These are phyloP conservation scores for Horisme vitalbata DNA, from an alignment of 2,888 invertebrate genomes.

Conservation along the genomic window DNA sequence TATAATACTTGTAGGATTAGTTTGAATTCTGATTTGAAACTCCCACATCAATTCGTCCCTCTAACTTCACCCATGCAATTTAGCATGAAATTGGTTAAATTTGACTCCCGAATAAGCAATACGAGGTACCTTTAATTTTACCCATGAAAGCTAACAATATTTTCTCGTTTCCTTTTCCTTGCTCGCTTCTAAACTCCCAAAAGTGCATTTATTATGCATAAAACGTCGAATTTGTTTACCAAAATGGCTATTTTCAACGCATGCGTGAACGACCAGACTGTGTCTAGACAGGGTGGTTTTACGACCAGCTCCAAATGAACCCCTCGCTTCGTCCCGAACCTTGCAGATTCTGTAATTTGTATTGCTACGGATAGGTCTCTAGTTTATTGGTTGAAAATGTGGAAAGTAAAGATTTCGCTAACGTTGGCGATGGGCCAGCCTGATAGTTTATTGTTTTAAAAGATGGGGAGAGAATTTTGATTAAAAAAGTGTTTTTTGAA, in stretches of 20 bases:
- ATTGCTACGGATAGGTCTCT: slow-evolving; percentile 33
- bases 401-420: slow-evolving; percentile 50
- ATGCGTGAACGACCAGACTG: slow-evolving; percentile 58
- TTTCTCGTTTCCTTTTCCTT: neutral
- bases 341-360: slow-evolving; percentile 20
- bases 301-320: slow-evolving; percentile 41
- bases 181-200: slow-evolving; percentile 25
- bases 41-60: too few relatives aligned
- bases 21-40: too few relatives aligned
- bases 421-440: slow-evolving; percentile 53
- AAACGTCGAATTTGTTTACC: slow-evolving; percentile 38
- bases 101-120: neutral
- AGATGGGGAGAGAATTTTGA: neutral
- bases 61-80: too few relatives aligned
- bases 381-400: slow-evolving; percentile 24
- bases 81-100: neutral
- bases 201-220: slow-evolving; percentile 35
- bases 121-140: too few relatives aligned
- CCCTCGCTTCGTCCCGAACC: slow-evolving; percentile 22
- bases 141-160: neutral
- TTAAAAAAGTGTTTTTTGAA: neutral
- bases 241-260: slow-evolving; percentile 41
- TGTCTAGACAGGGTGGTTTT: slow-evolving; percentile 68
- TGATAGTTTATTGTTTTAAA: slow-evolving; percentile 35
- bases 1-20: too few relatives aligned